phyloP scores from a whole-genome alignment of 2,113 vertebrate species.

The Mesembrinibis cayennensis region DNA sequence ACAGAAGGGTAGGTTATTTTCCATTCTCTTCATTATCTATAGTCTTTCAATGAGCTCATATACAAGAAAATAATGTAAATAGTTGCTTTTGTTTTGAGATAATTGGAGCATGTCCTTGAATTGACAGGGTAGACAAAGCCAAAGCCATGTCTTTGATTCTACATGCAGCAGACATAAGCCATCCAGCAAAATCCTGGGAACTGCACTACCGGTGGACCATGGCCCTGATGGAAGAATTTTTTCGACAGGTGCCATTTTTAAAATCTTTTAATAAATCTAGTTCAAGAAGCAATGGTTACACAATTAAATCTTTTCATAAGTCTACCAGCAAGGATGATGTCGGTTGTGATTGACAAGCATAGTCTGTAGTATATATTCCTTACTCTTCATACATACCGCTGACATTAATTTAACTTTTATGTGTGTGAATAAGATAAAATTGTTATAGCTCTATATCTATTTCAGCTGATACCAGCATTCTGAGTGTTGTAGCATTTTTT shows the following conservation, averaged over 20 bases:
- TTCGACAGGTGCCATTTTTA: constrained; percentile 85
- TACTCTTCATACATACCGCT: not conserved
- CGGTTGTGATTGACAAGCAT: constrained; percentile 4
- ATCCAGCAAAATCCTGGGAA: constrained; percentile 92
- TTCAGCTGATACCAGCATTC: constrained; percentile 27
- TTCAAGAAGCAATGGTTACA: not conserved
- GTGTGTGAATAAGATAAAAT: not conserved
- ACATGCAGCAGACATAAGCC: constrained; percentile 95
- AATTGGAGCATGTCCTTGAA: constrained; percentile 67
- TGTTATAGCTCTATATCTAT: constrained; percentile 16
- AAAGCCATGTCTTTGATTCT: constrained; percentile 94
- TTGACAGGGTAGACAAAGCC: constrained; percentile 90
- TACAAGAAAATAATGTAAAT: constrained; percentile 14
- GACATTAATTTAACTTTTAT: constrained; percentile 21
- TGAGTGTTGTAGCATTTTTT: not conserved
- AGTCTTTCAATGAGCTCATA: constrained; percentile 3
- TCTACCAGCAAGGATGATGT: not conserved
- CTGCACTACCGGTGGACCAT: constrained; percentile 92
- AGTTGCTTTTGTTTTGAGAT: constrained; percentile 48
- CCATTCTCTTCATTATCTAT: not conserved
- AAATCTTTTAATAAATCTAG: constrained; percentile 17
- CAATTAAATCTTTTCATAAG: not conserved
- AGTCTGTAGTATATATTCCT: not conserved
- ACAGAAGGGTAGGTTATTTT: constrained; percentile 84
- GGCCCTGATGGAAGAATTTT: constrained; percentile 95